Evolutionary conservation across 2,113 vertebrate genomes (phyloP), one percentile per base, ranked within the genome.

Genomic region (Xyliphius kryptos): DNA sequence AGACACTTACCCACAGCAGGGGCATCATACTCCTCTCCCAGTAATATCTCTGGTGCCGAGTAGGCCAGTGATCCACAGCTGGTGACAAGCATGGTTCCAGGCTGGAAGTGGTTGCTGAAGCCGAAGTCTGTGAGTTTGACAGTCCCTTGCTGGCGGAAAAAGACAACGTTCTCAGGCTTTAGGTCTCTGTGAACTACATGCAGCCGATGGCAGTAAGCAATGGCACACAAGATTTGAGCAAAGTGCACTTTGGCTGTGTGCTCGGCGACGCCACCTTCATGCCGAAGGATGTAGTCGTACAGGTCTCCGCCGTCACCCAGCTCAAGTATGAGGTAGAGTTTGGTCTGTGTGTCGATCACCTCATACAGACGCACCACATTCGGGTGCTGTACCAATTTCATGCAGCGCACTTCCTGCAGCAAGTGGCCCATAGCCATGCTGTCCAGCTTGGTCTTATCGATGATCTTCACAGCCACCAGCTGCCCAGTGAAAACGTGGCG

Each of bases 101-200:
- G 91, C 26, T 94, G 86, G 79, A 92, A 94, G 56, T 79, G 82
- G 79, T 91, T 94, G 78, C 91, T 93, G 80, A 94, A 93, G 19
- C 91, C 91, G 0, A 94, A 94, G 80, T 94, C 91, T 0, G 91
- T 92, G 21, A 94, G 86, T 77, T 94, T 94, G 65, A 93, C 90
- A 0, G 89, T 79, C 1, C 89, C 89, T 53, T 91, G 91, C 74
- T 89, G 87, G 8, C 83, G 88, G 77, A 94, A 93, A 82, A 94
- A 92, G 41, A 93, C 90, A 69, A 94, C 91, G 0, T 94, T 94
- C 87, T 94, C 91, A 0, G 91, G 91, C 79, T 94, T 94, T 73
- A 94, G 84, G 83, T 94, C 91, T 0, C 91, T 86, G 76, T 94
- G 91, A 54, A 92, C 91, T 71, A 94, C 91, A 0, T 93, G 91